These are phyloP conservation scores for Cydia amplana DNA, from an alignment of 1,140 invertebrate species.

Conservation along the genomic window DNA sequence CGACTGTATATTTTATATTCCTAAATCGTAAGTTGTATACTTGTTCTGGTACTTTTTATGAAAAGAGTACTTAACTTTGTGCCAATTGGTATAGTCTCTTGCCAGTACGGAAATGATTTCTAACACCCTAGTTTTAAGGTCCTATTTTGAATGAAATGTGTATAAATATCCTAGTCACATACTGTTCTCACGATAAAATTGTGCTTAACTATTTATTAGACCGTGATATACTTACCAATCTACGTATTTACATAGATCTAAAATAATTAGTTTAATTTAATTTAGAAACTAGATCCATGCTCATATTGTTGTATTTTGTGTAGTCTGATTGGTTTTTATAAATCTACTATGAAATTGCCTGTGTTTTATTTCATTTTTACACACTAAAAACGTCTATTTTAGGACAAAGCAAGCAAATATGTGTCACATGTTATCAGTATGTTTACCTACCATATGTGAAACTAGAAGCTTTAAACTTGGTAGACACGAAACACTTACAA, in stretches of 20 bases:
- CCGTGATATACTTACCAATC: slow-evolving; percentile 16
- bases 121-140: slow-evolving; percentile 12
- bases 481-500: too few species aligned
- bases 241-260: slow-evolving; percentile 5
- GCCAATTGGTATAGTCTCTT: slow-evolving; percentile 12
- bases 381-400: background rate
- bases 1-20: background rate
- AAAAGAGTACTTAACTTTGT: slow-evolving; percentile 11
- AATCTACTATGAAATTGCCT: background rate
- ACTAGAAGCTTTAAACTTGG: too few species aligned
- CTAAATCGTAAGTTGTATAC: background rate
- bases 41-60: slow-evolving; percentile 10
- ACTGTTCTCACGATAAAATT: slow-evolving; percentile 24
- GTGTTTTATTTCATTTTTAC: slow-evolving; percentile 9
- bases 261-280: background rate
- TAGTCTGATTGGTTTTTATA: slow-evolving; percentile 18
- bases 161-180: slow-evolving; percentile 23
- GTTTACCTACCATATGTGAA: background rate
- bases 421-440: too few species aligned
- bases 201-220: slow-evolving; percentile 25
- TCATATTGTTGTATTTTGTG: slow-evolving; percentile 15
- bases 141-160: background rate
- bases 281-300: slow-evolving; percentile 1
- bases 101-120: background rate
- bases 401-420: background rate